These are phyloP conservation scores for Drosophila kambysellisi DNA, from an alignment of 2,888 invertebrate species.

Conservation along the genomic window DNA sequence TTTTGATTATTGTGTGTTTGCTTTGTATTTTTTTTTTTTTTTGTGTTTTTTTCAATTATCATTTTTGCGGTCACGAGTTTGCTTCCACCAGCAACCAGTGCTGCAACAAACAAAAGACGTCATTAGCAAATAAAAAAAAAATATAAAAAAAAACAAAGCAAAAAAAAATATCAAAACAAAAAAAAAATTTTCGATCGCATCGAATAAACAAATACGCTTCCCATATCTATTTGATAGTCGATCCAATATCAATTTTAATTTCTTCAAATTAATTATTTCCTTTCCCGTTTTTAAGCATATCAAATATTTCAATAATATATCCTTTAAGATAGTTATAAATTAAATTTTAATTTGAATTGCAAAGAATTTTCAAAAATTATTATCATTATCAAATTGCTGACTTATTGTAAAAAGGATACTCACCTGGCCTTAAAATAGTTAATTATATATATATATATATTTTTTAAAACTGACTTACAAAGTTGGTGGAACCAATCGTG, in stretches of 20 bases:
- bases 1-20: background rate
- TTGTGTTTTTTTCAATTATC: constrained; percentile 17
- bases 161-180: constrained; percentile 1
- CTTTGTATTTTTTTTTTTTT: constrained; percentile 12
- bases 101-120: constrained; percentile 29
- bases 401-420: background rate
- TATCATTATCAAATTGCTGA: background rate
- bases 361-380: background rate
- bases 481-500: background rate
- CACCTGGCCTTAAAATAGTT: background rate
- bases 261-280: background rate
- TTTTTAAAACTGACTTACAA: background rate
- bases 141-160: background rate
- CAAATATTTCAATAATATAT: background rate
- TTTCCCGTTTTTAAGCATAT: background rate
- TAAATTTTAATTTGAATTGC: no score
- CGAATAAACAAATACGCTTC: constrained; percentile 29
- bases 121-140: constrained; percentile 32
- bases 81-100: constrained; percentile 24
- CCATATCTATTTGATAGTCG: background rate
- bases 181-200: constrained; percentile 9
- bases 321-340: no score
- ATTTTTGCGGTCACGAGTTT: constrained; percentile 50
- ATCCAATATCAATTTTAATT: background rate
- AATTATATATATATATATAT: background rate